These are phyloP conservation scores for Naso thynnoides DNA, from an alignment of 2,797 vertebrate genomes.

Conservation along the genomic window DNA sequence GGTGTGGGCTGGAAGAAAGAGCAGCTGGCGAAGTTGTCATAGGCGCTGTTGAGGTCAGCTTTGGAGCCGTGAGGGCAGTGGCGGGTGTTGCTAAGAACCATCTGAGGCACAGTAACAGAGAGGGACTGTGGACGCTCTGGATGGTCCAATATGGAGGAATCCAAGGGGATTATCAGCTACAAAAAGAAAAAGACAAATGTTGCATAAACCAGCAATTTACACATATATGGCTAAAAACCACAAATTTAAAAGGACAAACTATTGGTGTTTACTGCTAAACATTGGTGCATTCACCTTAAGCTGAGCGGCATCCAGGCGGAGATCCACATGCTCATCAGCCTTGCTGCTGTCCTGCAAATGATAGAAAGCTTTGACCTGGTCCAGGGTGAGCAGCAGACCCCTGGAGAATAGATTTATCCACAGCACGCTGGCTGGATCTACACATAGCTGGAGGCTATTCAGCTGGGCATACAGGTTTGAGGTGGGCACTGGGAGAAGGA, in stretches of 20 bases:
- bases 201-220: background rate
- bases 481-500: conserved; percentile 87
- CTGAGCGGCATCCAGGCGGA: conserved; percentile 90
- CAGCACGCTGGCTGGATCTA: conserved; percentile 92
- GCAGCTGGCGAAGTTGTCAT: conserved; percentile 83
- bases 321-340: conserved; percentile 91
- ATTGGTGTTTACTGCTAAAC: background rate
- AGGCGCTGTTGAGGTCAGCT: conserved; percentile 87
- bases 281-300: conserved; percentile 86
- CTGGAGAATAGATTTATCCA: conserved; percentile 95
- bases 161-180: conserved; percentile 92
- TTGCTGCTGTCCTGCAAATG: conserved; percentile 91
- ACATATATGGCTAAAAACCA: background rate
- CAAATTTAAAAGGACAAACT: background rate
- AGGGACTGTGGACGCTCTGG: conserved; percentile 90
- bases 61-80: conserved; percentile 88
- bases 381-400: conserved; percentile 92
- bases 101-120: conserved; percentile 80
- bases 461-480: conserved; percentile 94
- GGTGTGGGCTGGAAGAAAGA: conserved; percentile 88
- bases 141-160: conserved; percentile 90
- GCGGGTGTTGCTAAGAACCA: conserved; percentile 91
- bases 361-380: conserved; percentile 97
- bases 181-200: conserved; percentile 31
- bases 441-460: conserved; percentile 90